These are phyloP conservation scores for Ophion ellenae DNA, from an alignment of 2,888 invertebrate species.

Conservation along the genomic window DNA sequence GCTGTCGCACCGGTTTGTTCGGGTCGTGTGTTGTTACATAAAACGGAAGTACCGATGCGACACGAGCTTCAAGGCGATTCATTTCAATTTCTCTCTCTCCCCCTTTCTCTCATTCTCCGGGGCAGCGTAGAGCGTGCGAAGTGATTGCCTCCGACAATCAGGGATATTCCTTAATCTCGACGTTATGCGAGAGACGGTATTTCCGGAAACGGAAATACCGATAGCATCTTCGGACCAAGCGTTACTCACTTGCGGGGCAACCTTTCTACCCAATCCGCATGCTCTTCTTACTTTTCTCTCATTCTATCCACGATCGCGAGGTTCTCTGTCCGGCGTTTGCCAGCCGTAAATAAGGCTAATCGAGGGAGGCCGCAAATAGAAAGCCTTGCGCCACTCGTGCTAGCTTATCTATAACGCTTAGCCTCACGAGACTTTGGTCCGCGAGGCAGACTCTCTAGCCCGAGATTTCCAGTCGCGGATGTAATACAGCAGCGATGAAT, in stretches of 20 bases:
- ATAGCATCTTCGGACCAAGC: slow-evolving; percentile 9
- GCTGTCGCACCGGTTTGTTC: slow-evolving; percentile 27
- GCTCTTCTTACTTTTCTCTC: slow-evolving; percentile 42
- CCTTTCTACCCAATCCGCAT: slow-evolving; percentile 28
- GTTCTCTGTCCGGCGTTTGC: slow-evolving; percentile 53
- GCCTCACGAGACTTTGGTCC: slow-evolving; percentile 61
- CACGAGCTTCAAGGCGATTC: slow-evolving; percentile 10
- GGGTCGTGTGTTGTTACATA: slow-evolving; percentile 47
- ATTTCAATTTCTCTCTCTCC: neutral
- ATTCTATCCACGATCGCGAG: slow-evolving; percentile 29
- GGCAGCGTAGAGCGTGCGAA: neutral
- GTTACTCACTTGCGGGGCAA: slow-evolving; percentile 1
- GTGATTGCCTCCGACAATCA: slow-evolving; percentile 4
- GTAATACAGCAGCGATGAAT: slow-evolving; percentile 40
- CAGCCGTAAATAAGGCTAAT: slow-evolving; percentile 73
- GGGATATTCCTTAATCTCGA: slow-evolving; percentile 31
- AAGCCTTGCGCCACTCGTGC: slow-evolving; percentile 61
- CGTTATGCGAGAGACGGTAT: slow-evolving; percentile 14
- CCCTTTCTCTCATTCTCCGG: slow-evolving; percentile 8
- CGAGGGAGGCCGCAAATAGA: slow-evolving; percentile 71
- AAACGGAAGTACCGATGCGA: slow-evolving; percentile 63
- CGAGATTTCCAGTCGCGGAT: slow-evolving; percentile 43
- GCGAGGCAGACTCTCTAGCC: slow-evolving; percentile 33
- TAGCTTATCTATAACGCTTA: slow-evolving; percentile 58
- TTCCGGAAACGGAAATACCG: slow-evolving; percentile 70